These are phyloP conservation scores for Pachypsylla venusta DNA, from an alignment of 1,140 invertebrate species.

Conservation along the genomic window DNA sequence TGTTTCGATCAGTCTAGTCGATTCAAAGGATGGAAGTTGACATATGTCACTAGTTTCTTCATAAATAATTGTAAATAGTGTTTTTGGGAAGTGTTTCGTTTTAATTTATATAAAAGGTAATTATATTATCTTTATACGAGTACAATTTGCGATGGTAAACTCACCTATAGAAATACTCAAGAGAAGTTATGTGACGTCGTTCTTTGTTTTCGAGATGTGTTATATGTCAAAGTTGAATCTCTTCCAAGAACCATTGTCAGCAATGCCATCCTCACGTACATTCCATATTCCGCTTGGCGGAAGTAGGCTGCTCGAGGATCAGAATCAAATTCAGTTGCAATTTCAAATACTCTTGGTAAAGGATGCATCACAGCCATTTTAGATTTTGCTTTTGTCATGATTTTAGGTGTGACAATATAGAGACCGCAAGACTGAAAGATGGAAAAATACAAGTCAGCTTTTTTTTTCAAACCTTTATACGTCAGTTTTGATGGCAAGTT, in stretches of 20 bases:
- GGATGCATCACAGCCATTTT: constrained; percentile 97
- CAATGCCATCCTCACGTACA: constrained; percentile 97
- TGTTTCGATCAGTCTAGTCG: too few species aligned
- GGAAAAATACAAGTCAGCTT: constrained; percentile 15
- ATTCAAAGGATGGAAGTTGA: too few species aligned
- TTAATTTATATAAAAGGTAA: too few species aligned
- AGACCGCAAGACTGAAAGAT: constrained; percentile 58
- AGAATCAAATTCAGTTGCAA: constrained; percentile 81
- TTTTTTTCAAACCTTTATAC: not conserved
- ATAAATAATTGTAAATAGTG: too few species aligned
- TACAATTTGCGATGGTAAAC: too few species aligned
- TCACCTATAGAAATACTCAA: too few species aligned
- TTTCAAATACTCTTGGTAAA: constrained; percentile 85
- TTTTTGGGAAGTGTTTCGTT: too few species aligned
- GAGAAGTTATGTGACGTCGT: too few species aligned
- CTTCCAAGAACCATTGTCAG: constrained; percentile 76
- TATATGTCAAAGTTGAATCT: constrained; percentile 11
- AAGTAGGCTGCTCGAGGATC: constrained; percentile 97
- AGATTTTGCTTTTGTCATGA: constrained; percentile 88
- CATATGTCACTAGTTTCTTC: too few species aligned
- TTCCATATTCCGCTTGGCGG: constrained; percentile 91
- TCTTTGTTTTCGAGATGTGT: too few species aligned
- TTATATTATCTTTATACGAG: too few species aligned
- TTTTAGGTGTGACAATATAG: constrained; percentile 78
- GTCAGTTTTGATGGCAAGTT: too few species aligned